phyloP scores from a whole-genome alignment of 2,113 vertebrate species.

The Carassius carassius region DNA sequence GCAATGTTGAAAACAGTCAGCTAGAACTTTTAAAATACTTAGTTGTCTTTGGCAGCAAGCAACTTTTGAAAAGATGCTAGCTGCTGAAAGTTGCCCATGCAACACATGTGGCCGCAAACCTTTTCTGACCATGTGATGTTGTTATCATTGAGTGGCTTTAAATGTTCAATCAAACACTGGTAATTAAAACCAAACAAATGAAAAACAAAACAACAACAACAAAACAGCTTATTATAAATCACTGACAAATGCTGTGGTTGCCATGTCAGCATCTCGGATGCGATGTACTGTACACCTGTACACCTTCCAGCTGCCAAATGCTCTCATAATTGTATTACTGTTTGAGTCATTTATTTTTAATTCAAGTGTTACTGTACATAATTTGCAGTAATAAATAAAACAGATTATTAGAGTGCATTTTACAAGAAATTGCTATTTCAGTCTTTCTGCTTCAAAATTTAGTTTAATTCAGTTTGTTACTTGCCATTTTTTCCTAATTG shows the following conservation, averaged over 20 bases:
- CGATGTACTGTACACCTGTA: neutral
- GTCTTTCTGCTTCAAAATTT: too few relatives aligned
- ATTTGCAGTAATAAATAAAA: too few relatives aligned
- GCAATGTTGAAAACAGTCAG: constrained; percentile 4
- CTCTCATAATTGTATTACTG: neutral
- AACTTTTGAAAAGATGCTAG: neutral
- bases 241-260: neutral
- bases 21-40: neutral
- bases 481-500: too few relatives aligned
- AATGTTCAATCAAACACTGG: neutral
- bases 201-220: neutral
- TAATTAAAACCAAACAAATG: neutral
- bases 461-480: too few relatives aligned
- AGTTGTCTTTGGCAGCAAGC: neutral
- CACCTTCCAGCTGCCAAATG: neutral
- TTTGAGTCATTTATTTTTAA: neutral
- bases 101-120: neutral
- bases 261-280: neutral
- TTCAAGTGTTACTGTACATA: neutral
- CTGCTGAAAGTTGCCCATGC: neutral
- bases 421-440: too few relatives aligned
- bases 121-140: neutral
- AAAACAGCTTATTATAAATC: neutral
- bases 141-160: neutral
- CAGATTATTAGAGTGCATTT: too few relatives aligned